Evolutionary conservation across 1,140 invertebrate species (phyloP).

Genomic region (Panagrolaimus sp.): DNA sequence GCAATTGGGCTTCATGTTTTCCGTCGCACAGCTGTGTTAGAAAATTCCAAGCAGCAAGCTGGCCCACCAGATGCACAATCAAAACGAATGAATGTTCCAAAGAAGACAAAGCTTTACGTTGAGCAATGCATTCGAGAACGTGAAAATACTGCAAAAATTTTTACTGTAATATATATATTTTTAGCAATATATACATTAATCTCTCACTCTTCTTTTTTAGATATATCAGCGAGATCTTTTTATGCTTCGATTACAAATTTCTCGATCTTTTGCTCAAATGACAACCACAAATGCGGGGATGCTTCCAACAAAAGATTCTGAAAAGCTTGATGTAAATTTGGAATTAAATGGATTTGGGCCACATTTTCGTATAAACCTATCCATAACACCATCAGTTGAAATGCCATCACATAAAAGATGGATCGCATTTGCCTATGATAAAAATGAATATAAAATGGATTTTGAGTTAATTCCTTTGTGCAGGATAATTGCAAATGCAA

Average conservation of each 20-base stretch:
- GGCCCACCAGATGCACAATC: not conserved
- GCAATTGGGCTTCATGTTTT: not conserved
- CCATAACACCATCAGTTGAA: not conserved
- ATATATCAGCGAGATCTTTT: not conserved
- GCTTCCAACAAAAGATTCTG: constrained; percentile 1
- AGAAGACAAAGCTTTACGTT: constrained; percentile 5
- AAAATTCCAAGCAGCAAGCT: not conserved
- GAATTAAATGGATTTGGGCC: constrained; percentile 2
- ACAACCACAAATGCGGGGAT: not conserved
- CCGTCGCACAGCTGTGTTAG: not conserved
- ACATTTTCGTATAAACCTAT: not conserved
- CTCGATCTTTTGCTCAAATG: not conserved
- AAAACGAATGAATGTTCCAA: not conserved
- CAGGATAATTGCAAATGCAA: not conserved
- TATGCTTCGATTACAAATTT: not conserved
- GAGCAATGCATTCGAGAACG: not conserved
- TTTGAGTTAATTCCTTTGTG: not conserved
- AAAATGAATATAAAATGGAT: constrained; percentile 5
- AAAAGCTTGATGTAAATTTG: not conserved
- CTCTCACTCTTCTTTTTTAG: not conserved
- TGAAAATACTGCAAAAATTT: not conserved
- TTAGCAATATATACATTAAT: not conserved
- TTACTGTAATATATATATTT: not conserved
- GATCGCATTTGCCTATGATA: not conserved
- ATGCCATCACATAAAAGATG: not conserved